Conservation (phyloP, 2,113 vertebrate genomes). For the Zosterops hypoxanthus region DNA sequence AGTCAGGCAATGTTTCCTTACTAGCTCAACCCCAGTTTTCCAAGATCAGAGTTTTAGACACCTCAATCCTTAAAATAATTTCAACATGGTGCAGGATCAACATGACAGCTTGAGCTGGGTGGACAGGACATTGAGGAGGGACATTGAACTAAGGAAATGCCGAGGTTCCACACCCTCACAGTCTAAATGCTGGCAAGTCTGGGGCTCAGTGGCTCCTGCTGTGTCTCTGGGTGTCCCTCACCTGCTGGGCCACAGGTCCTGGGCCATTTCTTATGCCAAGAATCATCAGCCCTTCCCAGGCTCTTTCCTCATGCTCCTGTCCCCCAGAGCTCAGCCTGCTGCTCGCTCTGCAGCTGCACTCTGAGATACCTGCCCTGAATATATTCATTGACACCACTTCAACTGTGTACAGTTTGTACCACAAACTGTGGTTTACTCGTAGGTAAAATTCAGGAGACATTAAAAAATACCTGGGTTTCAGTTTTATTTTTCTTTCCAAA, state of each 20-base stretch:
- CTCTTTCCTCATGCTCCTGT: not conserved
- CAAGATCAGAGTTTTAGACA: not conserved
- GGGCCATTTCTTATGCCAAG: not conserved
- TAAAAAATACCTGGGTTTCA: not conserved
- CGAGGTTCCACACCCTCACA: rapidly evolving
- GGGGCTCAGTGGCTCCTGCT: rapidly evolving
- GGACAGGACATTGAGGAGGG: not conserved
- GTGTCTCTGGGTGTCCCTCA: not conserved
- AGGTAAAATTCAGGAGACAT: not conserved
- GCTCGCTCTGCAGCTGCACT: not conserved
- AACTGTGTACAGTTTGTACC: not conserved
- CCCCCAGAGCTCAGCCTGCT: not conserved
- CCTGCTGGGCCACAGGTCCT: too few species aligned
- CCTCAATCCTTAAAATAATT: not conserved
- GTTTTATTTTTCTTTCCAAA: not conserved
- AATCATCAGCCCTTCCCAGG: not conserved
- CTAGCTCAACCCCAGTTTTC: rapidly evolving
- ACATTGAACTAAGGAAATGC: not conserved
- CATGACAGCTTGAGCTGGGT: rapidly evolving
- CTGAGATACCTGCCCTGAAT: not conserved
- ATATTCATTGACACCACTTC: too few species aligned
- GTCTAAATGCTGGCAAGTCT: not conserved
- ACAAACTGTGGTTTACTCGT: too few species aligned
- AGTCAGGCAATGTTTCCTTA: not conserved
- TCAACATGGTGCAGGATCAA: not conserved